Evolutionary conservation across 37 sponge, comb jelly and placozoan genomes (phyloP).

Genomic region (Dysidea cf. avara): DNA sequence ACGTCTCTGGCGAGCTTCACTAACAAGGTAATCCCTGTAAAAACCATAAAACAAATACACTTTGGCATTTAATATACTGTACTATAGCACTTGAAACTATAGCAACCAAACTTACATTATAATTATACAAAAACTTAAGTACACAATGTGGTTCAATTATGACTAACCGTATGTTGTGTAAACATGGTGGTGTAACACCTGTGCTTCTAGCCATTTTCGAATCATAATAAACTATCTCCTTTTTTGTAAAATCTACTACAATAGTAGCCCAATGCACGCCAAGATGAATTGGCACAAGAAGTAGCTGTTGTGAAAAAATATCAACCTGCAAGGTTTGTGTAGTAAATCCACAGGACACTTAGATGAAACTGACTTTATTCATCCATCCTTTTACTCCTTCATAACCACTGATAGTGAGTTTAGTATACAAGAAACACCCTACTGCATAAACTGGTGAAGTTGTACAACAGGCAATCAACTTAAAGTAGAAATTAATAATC

Average conservation of each 20-base stretch:
- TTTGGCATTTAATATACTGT: too few relatives aligned
- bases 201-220: conserved; percentile 73
- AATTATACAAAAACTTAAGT: too few relatives aligned
- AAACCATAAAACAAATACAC: too few relatives aligned
- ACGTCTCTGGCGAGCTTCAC: too few relatives aligned
- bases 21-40: conserved; percentile 67
- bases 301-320: conserved; percentile 70
- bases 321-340: conserved; percentile 90
- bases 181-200: too few relatives aligned
- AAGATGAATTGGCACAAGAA: conserved; percentile 89
- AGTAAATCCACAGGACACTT: too few relatives aligned
- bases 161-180: conserved; percentile 58
- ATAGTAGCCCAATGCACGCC: conserved; percentile 97
- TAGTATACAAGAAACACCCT: conserved; percentile 93
- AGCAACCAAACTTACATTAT: too few relatives aligned
- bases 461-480: conserved; percentile 64
- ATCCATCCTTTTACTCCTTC: conserved; percentile 90
- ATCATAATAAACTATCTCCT: conserved; percentile 80
- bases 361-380: conserved; percentile 84
- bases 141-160: too few relatives aligned
- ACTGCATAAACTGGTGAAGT: conserved; percentile 73
- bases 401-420: conserved; percentile 78
- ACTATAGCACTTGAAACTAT: too few relatives aligned
- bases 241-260: conserved; percentile 59
- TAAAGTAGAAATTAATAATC: conserved; percentile 94